These are phyloP conservation scores for Phoxinus phoxinus DNA, from an alignment of 2,113 vertebrate genomes.

Conservation along the genomic window DNA sequence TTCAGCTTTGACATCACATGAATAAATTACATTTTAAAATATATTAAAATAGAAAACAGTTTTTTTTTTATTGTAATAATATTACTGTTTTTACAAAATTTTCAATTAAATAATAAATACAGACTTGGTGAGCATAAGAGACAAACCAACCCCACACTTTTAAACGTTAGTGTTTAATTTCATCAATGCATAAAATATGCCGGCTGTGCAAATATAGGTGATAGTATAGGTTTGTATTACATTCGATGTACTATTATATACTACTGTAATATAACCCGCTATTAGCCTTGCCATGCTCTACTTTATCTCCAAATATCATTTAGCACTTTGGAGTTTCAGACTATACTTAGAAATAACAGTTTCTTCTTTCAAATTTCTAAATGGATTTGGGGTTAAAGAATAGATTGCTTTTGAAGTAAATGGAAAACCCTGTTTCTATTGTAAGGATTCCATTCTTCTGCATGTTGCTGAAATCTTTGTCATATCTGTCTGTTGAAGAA, in stretches of 20 bases:
- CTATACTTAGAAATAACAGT: not conserved
- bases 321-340: not conserved
- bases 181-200: not conserved
- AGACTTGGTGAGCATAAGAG: not conserved
- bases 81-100: too few species aligned
- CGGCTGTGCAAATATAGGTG: not conserved
- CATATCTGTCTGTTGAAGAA: not conserved
- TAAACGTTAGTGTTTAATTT: not conserved
- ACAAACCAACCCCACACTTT: not conserved
- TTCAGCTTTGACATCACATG: not conserved
- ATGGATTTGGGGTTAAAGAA: not conserved
- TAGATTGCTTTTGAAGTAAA: not conserved
- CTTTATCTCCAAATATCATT: not conserved
- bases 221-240: not conserved
- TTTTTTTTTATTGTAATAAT: not conserved
- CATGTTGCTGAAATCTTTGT: slow-evolving; percentile 15
- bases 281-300: not conserved
- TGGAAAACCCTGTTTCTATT: not conserved
- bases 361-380: not conserved
- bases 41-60: not conserved
- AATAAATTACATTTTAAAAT: not conserved
- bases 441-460: not conserved
- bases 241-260: not conserved
- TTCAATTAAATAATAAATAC: too few species aligned
- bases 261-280: not conserved